A percentile compares a stretch with the other conserved stretches of the same genome.
These are phyloP conservation scores for Hippocampus mohnikei DNA, from an alignment of 2,113 vertebrate genomes.

Conservation along the genomic window DNA sequence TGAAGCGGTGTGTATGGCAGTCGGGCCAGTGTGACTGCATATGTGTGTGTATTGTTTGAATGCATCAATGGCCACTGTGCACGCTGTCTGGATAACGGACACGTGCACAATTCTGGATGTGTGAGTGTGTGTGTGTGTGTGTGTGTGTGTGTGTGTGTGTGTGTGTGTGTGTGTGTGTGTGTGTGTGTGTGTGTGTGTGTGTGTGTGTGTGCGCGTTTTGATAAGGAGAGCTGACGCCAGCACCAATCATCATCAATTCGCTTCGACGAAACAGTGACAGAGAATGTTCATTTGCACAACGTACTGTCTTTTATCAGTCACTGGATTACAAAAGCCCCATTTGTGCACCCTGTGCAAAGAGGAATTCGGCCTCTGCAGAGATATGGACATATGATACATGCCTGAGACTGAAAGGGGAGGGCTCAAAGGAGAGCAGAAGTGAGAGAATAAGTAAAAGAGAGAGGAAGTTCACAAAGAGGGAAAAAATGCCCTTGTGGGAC, in stretches of 20 bases:
- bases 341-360: slow-evolving; percentile 27
- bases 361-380: slow-evolving; percentile 60
- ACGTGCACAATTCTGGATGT: slow-evolving; percentile 15
- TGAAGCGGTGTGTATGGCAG: slow-evolving; percentile 44
- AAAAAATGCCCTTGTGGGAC: slow-evolving; percentile 7
- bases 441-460: slow-evolving; percentile 15
- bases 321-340: background rate
- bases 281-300: background rate
- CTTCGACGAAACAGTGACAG: background rate
- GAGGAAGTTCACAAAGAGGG: slow-evolving; percentile 9
- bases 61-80: slow-evolving; percentile 57
- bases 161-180: background rate
- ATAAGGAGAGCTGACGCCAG: background rate
- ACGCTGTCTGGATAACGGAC: slow-evolving; percentile 11
- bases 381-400: slow-evolving; percentile 69
- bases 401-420: slow-evolving; percentile 38
- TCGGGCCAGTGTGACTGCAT: slow-evolving; percentile 45
- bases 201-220: slow-evolving; percentile 1
- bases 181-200: too few species aligned
- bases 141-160: background rate
- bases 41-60: slow-evolving; percentile 57
- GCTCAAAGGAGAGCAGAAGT: slow-evolving; percentile 7
- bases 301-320: background rate
- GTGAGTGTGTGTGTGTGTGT: background rate
- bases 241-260: background rate